Evolutionary conservation across 2,888 invertebrate genomes (phyloP), one percentile per base, ranked within the genome.

Genomic region (Tiphia femorata): DNA sequence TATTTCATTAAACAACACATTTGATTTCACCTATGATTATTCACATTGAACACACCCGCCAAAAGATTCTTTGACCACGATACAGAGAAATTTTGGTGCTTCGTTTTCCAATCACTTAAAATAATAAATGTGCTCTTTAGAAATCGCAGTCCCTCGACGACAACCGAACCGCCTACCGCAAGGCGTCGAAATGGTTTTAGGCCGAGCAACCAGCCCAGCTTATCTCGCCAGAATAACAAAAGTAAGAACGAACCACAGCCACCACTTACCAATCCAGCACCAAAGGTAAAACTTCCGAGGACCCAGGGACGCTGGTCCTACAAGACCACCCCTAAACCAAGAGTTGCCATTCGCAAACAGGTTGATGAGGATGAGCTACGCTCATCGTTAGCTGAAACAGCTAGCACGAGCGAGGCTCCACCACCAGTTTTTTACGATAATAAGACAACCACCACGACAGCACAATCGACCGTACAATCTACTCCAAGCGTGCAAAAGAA

Each of bases 281-380:
- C 92, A 78, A 93, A 93, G 84, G 91, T 94, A 73, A 95, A 94
- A 81, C 84, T 95, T 37, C 92, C 93, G 76, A 87, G 94, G 40
- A 87, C 93, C 10, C 93, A 92, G 42, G 94, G 95, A 48, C 89
- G 95, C 68, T 95, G 95, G 95, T 93, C 94, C 73, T 95, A 95
- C 83, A 95, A 94, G 84, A 94, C 95, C 7, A 92, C 94, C 19
- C 91, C 94, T 0, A 95, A 94, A 81, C 95, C 95, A 2, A 88
- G 94, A 80, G 91, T 95, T 6, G 90, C 90, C 44, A 94, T 95
- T 67, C 87, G 93, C 48, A 92, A 93, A 78, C 88, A 88, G 70
- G 86, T 86, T 0, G 77, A 76, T 3, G 82, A 80, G 0, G 81
- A 80, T 0, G 83, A 82, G 25, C 55, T 57, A 21, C 64, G 62